phyloP scores from a whole-genome alignment of 2,797 vertebrate species.

The Orestias chungarensis region DNA sequence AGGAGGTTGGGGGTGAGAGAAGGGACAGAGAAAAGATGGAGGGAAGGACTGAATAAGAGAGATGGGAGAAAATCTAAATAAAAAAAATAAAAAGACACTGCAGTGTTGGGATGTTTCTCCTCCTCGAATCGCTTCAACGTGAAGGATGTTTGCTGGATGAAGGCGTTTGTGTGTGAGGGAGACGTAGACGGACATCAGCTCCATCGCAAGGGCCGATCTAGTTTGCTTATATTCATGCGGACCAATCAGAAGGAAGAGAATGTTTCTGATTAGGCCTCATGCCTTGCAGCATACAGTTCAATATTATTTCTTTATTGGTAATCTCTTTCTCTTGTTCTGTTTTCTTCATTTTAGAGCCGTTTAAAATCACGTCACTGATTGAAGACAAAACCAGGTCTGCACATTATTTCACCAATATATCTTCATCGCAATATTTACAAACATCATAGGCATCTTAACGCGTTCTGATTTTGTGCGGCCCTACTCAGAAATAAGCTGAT shows the following conservation, averaged over 20 bases:
- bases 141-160: slow-evolving; percentile 1
- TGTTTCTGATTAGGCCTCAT: slow-evolving; percentile 4
- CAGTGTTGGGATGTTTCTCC: slow-evolving; percentile 52
- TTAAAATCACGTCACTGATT: no score
- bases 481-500: no score
- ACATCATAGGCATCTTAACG: no score
- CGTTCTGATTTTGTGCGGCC: no score
- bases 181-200: background rate
- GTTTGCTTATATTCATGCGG: background rate
- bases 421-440: no score
- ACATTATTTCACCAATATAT: no score
- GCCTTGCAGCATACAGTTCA: background rate
- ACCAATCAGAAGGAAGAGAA: slow-evolving; percentile 3
- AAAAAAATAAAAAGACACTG: slow-evolving; percentile 68
- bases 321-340: no score
- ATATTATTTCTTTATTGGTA: no score
- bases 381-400: no score
- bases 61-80: slow-evolving; percentile 57
- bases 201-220: slow-evolving; percentile 33
- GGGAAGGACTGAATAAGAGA: slow-evolving; percentile 38
- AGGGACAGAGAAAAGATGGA: slow-evolving; percentile 31
- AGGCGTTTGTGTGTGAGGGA: slow-evolving; percentile 13
- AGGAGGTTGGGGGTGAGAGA: slow-evolving; percentile 19
- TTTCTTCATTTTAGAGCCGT: no score
- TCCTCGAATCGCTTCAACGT: background rate